Percentiles rank a stretch among this genome's conserved stretches.
Conservation (phyloP, 2,888 invertebrate genomes). For the Cremastinae sp. region DNA sequence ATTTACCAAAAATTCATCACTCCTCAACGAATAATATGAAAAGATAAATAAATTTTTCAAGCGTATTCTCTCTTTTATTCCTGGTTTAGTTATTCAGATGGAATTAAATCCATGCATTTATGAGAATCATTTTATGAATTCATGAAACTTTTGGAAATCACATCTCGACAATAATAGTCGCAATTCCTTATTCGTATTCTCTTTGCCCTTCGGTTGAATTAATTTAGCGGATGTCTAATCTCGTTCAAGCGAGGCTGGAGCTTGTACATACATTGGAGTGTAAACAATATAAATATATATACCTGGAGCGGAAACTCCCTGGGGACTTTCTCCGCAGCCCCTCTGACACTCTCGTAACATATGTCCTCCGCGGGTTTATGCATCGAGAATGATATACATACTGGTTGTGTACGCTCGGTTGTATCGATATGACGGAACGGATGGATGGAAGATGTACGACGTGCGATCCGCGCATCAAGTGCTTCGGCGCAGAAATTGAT, state of each 20-base stretch:
- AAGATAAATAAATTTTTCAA: neutral
- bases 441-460: constrained; percentile 40
- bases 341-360: constrained; percentile 37
- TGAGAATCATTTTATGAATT: no score
- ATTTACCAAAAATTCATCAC: constrained; percentile 32
- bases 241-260: constrained; percentile 10
- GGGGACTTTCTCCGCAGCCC: constrained; percentile 21
- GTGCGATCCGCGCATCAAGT: constrained; percentile 2
- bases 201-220: neutral
- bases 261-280: neutral
- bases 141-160: no score
- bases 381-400: constrained; percentile 47
- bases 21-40: constrained; percentile 49
- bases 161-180: no score
- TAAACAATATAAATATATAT: constrained; percentile 43
- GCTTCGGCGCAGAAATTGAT: constrained; percentile 5
- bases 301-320: constrained; percentile 26
- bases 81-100: no score
- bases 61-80: no score
- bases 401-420: constrained; percentile 17
- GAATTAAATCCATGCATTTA: no score
- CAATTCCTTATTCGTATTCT: no score
- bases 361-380: constrained; percentile 25
- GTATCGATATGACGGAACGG: constrained; percentile 9
- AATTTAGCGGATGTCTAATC: neutral